A percentile compares a stretch with the other conserved stretches of the same genome.
These are phyloP conservation scores for Molossus molossus DNA, from an alignment of 2,797 vertebrate species.

Conservation along the genomic window DNA sequence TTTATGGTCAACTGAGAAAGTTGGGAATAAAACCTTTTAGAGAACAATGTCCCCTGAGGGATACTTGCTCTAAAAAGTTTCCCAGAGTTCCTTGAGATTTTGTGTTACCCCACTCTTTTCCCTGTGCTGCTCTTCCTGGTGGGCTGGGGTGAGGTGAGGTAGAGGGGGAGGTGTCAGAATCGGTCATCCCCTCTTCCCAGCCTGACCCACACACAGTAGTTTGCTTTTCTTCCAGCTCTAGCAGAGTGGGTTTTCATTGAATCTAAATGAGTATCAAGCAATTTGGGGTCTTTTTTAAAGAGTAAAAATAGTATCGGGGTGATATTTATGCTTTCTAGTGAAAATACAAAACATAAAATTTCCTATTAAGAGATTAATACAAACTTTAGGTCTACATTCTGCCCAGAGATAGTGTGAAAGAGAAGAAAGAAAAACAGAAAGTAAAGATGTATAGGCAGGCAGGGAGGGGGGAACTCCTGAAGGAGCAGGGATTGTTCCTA, in stretches of 20 bases:
- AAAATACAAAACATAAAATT: constrained; percentile 1
- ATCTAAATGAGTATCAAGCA: constrained; percentile 14
- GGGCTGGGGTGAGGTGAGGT: neutral
- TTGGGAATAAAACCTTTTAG: neutral
- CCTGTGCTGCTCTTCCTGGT: neutral
- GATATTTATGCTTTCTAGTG: neutral
- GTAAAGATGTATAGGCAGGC: neutral
- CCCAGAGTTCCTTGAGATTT: neutral
- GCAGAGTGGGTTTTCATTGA: neutral
- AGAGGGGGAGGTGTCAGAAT: neutral
- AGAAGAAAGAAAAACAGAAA: neutral
- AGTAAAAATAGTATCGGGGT: neutral
- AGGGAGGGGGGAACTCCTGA: rapidly evolving
- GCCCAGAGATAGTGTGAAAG: neutral
- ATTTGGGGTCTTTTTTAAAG: neutral
- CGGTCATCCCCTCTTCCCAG: rapidly evolving
- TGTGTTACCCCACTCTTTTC: neutral
- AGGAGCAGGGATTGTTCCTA: neutral
- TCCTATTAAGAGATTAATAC: neutral
- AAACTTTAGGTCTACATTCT: neutral
- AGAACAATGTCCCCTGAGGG: neutral
- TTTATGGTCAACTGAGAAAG: neutral
- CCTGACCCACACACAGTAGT: neutral
- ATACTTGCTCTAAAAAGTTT: neutral
- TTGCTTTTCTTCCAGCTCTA: neutral